These are phyloP conservation scores for Hippocampus zosterae DNA, from an alignment of 2,113 vertebrate species.

Conservation along the genomic window DNA sequence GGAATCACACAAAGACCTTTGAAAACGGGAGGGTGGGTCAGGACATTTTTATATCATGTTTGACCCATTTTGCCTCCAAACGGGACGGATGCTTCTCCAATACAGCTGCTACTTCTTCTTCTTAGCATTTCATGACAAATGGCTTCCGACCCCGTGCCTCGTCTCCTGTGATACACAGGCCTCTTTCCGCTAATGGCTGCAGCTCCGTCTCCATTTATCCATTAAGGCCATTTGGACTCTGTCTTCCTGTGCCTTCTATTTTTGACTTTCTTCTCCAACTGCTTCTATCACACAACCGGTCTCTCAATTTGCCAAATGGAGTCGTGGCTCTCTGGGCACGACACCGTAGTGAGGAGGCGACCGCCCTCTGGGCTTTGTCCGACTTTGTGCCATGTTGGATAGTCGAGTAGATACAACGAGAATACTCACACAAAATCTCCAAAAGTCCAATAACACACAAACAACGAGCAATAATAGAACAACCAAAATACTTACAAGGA, in stretches of 20 bases:
- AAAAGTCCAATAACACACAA: too few species aligned
- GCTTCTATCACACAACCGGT: constrained; percentile 12
- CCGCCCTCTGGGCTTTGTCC: constrained; percentile 58
- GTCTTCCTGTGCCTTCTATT: constrained; percentile 27
- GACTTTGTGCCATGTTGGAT: constrained; percentile 29
- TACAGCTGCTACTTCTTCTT: constrained; percentile 4
- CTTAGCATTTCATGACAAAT: neutral
- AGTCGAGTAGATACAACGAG: constrained; percentile 25
- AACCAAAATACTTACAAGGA: too few species aligned
- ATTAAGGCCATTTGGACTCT: constrained; percentile 12
- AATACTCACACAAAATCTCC: too few species aligned
- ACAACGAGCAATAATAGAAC: too few species aligned
- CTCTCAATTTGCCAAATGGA: constrained; percentile 33
- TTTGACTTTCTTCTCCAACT: constrained; percentile 23
- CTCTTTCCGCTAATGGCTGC: constrained; percentile 25
- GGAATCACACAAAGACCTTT: constrained; percentile 76
- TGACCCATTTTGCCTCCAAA: constrained; percentile 76
- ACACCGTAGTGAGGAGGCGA: constrained; percentile 39
- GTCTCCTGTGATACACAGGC: constrained; percentile 18
- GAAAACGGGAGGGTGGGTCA: constrained; percentile 59
- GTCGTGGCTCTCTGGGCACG: constrained; percentile 42
- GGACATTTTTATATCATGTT: constrained; percentile 50
- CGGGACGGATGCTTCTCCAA: constrained; percentile 44
- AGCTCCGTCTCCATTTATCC: constrained; percentile 9
- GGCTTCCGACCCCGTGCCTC: constrained; percentile 6